phyloP scores from a whole-genome alignment of 2,888 invertebrate species.

The Empis stercorea region DNA sequence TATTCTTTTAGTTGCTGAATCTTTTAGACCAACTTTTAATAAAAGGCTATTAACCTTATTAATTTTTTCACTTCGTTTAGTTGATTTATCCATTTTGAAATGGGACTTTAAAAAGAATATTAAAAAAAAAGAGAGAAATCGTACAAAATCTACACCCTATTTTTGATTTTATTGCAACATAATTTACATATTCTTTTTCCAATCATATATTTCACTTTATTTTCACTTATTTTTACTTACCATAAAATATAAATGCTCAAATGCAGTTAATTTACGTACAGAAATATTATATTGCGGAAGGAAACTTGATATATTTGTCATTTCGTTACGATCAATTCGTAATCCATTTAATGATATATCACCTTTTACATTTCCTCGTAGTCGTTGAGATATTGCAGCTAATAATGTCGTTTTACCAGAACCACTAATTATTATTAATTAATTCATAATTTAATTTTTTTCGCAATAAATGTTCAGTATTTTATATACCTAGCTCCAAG shows the following conservation, averaged over 20 bases:
- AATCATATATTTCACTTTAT: neutral
- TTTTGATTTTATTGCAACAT: too few species aligned
- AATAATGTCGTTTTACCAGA: constrained; percentile 64
- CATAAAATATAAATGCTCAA: constrained; percentile 78
- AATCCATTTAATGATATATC: constrained; percentile 59
- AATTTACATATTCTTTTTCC: neutral
- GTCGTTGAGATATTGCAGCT: constrained; percentile 57
- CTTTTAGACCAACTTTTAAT: constrained; percentile 54
- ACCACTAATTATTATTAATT: constrained; percentile 43
- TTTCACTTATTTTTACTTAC: constrained; percentile 34
- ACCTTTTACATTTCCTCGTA: constrained; percentile 53
- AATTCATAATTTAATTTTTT: too few species aligned
- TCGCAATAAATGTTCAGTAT: too few species aligned
- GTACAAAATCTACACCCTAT: neutral
- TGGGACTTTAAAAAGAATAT: constrained; percentile 44
- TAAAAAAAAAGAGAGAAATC: neutral
- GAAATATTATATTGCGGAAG: constrained; percentile 77
- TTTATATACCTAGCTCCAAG: constrained; percentile 56
- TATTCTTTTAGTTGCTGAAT: constrained; percentile 56
- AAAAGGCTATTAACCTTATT: constrained; percentile 28
- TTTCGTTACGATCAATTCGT: constrained; percentile 46
- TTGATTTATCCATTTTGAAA: constrained; percentile 56
- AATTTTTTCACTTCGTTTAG: constrained; percentile 31
- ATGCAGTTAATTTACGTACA: constrained; percentile 61
- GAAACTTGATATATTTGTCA: constrained; percentile 68